Evolutionary conservation across 2,797 vertebrate species (phyloP).

Genomic region (Hybognathus amarus): DNA sequence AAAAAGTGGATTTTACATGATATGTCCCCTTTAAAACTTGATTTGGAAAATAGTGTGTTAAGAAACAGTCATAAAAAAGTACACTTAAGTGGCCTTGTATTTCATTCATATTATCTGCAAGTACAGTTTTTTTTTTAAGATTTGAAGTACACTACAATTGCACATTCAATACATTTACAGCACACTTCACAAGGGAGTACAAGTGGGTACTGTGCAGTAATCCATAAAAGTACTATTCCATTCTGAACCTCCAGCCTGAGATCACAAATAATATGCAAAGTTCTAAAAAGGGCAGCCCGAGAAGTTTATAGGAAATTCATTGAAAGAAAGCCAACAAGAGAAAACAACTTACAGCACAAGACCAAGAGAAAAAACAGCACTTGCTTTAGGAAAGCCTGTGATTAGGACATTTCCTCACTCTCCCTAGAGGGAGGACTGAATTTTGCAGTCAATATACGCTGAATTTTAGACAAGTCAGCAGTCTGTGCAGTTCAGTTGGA

Average conservation of each 20-base stretch:
- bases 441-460: conserved; percentile 22
- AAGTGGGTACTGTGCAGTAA: conserved; percentile 8
- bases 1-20: too few species aligned
- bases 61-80: too few species aligned
- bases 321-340: conserved; percentile 12
- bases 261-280: conserved; percentile 23
- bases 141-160: neutral
- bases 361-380: conserved; percentile 33
- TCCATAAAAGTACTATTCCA: conserved; percentile 12
- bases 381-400: conserved; percentile 49
- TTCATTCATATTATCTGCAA: neutral
- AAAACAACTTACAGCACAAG: conserved; percentile 16
- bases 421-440: conserved; percentile 1
- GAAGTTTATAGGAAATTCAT: conserved; percentile 20
- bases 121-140: neutral
- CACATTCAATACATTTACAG: neutral
- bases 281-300: conserved; percentile 23
- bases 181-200: neutral
- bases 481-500: conserved; percentile 19
- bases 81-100: neutral
- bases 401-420: conserved; percentile 34
- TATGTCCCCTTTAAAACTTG: too few species aligned
- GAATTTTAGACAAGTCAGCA: conserved; percentile 34
- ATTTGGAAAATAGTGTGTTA: neutral
- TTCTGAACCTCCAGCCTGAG: conserved; percentile 25